These are phyloP conservation scores for Gobionotothen gibberifrons DNA, from an alignment of 2,797 vertebrate genomes.

Conservation along the genomic window DNA sequence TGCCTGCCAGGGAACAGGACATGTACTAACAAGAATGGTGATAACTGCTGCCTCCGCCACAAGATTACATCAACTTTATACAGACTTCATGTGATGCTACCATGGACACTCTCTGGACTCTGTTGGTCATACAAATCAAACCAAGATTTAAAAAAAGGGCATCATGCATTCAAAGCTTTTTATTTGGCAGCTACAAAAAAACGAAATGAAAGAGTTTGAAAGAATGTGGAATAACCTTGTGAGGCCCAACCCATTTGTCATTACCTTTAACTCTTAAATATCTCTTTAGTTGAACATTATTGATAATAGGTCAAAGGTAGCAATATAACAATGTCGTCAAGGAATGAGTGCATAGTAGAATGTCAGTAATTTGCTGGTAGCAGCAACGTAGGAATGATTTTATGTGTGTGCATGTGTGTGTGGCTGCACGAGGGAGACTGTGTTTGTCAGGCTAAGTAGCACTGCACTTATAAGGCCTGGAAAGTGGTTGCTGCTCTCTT, in stretches of 20 bases:
- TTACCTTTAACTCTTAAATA: constrained; percentile 29
- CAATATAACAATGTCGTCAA: constrained; percentile 45
- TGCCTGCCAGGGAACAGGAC: constrained; percentile 51
- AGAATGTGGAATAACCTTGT: constrained; percentile 3
- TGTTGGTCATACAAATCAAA: constrained; percentile 4
- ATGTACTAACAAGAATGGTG: constrained; percentile 72
- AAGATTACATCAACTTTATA: constrained; percentile 55
- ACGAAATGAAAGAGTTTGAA: constrained; percentile 17
- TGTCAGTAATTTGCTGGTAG: constrained; percentile 59
- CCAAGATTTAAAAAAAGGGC: neutral
- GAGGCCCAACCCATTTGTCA: constrained; percentile 2
- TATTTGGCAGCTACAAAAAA: constrained; percentile 11
- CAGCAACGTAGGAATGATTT: constrained; percentile 58
- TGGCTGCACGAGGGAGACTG: constrained; percentile 50
- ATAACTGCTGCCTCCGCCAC: constrained; percentile 52
- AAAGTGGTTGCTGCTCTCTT: constrained; percentile 70
- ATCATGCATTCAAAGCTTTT: neutral
- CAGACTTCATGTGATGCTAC: constrained; percentile 28
- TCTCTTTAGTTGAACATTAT: constrained; percentile 32
- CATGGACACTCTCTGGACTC: constrained; percentile 6
- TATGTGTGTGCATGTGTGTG: constrained; percentile 31
- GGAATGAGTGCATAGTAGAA: constrained; percentile 42
- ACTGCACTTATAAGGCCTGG: constrained; percentile 84
- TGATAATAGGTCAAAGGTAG: constrained; percentile 43
- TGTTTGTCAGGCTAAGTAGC: constrained; percentile 68